A percentile compares a stretch with the other conserved stretches of the same genome.
These are phyloP conservation scores for Drosophila affinis DNA, from an alignment of 2,888 invertebrate species.

Conservation along the genomic window DNA sequence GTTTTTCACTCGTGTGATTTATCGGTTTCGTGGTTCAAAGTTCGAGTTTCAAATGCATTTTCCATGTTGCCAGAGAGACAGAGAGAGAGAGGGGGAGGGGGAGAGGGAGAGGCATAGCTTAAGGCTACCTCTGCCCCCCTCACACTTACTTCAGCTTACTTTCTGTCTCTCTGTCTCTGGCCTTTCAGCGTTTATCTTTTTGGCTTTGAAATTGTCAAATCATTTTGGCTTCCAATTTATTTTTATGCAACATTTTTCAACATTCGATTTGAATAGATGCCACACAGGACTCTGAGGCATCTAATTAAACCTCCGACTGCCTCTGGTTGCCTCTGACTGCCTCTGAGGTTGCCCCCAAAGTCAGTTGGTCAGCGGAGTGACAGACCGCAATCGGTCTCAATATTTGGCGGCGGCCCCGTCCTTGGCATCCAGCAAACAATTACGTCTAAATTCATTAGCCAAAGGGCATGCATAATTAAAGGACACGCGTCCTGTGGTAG, in stretches of 20 bases:
- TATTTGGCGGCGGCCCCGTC: constrained; percentile 38
- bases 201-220: constrained; percentile 73
- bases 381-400: constrained; percentile 31
- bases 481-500: constrained; percentile 18
- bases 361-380: constrained; percentile 30
- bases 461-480: constrained; percentile 54
- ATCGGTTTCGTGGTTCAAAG: constrained; percentile 79
- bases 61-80: constrained; percentile 58
- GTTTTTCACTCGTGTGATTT: constrained; percentile 81
- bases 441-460: constrained; percentile 53
- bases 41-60: constrained; percentile 80
- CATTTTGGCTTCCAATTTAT: constrained; percentile 48
- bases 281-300: constrained; percentile 10
- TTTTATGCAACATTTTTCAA: too few relatives aligned
- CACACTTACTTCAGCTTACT: background rate
- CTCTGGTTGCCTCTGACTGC: background rate
- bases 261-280: constrained; percentile 17
- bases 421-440: constrained; percentile 53
- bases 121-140: constrained; percentile 35
- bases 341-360: constrained; percentile 25
- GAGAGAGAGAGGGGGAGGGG: constrained; percentile 1
- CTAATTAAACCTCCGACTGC: constrained; percentile 14
- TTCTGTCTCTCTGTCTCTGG: constrained; percentile 15
- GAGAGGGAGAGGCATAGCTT: constrained; percentile 51
- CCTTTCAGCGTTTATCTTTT: constrained; percentile 61